These are phyloP conservation scores for Fragum fragum DNA, from an alignment of 2,888 invertebrate species.

Conservation along the genomic window DNA sequence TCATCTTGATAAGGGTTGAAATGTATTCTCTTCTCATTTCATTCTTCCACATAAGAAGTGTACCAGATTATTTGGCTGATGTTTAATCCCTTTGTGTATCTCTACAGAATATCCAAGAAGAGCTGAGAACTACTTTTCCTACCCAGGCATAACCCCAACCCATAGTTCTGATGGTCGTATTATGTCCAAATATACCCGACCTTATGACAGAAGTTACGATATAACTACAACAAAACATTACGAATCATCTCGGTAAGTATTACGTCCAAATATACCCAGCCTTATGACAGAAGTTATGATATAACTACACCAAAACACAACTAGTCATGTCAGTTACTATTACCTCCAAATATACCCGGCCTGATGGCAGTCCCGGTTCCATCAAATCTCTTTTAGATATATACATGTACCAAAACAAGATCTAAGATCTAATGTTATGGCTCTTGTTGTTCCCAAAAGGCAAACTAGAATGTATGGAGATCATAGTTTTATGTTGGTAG, in stretches of 20 bases:
- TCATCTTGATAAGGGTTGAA: no score
- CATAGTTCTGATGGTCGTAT: constrained; percentile 56
- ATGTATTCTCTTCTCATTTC: no score
- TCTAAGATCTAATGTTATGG: no score
- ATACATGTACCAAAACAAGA: no score
- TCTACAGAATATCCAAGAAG: constrained; percentile 8
- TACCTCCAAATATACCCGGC: constrained; percentile 62
- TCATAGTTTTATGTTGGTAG: no score
- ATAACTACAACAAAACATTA: constrained; percentile 30
- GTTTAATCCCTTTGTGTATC: neutral
- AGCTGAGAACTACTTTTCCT: constrained; percentile 35
- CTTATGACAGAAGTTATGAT: constrained; percentile 59
- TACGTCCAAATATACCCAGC: constrained; percentile 62
- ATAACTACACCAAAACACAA: constrained; percentile 28
- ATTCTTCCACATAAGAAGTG: no score
- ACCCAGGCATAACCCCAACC: constrained; percentile 36
- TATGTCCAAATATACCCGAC: constrained; percentile 63
- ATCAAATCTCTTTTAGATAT: no score
- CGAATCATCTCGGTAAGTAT: constrained; percentile 59
- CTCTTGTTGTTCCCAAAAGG: no score
- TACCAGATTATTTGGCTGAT: neutral
- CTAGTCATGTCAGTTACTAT: constrained; percentile 59
- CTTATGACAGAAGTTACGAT: constrained; percentile 59
- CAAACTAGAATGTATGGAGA: no score
- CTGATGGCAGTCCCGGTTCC: constrained; percentile 65